phyloP scores from a whole-genome alignment of 2,888 invertebrate genomes.

The Troilus luridus region DNA sequence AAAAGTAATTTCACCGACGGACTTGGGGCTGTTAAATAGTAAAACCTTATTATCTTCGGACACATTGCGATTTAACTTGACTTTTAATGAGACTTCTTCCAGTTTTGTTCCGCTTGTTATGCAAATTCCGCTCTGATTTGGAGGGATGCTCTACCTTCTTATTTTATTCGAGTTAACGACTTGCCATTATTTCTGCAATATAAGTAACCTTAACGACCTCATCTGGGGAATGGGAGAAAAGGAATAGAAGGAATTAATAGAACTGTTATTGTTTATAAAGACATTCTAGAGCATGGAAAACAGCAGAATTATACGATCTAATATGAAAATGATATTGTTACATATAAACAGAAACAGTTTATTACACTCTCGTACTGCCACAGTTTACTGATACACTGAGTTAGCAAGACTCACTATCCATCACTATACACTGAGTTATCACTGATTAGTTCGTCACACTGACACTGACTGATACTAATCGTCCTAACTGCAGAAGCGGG shows the following conservation, averaged over 20 bases:
- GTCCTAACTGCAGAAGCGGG: too few species aligned
- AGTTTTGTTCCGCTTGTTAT: not conserved
- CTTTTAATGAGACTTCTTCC: constrained; percentile 1
- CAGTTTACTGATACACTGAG: too few species aligned
- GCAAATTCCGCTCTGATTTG: not conserved
- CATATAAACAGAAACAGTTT: too few species aligned
- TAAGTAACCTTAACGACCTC: not conserved
- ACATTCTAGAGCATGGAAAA: not conserved
- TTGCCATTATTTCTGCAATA: not conserved
- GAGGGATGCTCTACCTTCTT: not conserved
- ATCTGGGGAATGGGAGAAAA: not conserved
- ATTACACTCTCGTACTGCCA: too few species aligned
- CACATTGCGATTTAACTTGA: not conserved
- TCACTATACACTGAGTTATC: too few species aligned
- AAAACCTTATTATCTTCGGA: not conserved
- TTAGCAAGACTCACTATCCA: too few species aligned
- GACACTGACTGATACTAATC: too few species aligned
- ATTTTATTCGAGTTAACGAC: not conserved
- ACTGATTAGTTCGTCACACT: too few species aligned
- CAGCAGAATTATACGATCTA: not conserved
- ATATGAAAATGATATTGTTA: not conserved
- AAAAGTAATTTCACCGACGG: not conserved
- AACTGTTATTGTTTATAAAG: not conserved
- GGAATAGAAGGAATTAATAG: not conserved
- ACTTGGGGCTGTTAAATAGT: not conserved